Conservation (phyloP, 2,113 vertebrate genomes). For the Cinclus cinclus region DNA sequence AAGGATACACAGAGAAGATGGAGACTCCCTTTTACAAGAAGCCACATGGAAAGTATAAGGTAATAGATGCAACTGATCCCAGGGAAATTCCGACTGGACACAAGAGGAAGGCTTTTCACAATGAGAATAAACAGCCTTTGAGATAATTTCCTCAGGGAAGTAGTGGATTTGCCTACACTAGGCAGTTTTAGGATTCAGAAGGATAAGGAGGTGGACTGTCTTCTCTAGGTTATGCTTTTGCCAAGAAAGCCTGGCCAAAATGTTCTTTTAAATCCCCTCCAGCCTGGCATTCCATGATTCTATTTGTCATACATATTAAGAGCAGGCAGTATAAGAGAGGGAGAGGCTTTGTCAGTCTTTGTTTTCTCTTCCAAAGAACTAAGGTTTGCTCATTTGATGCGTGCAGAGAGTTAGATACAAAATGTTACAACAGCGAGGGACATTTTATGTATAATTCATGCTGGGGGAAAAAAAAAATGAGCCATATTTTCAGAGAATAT, state of each 20-base stretch:
- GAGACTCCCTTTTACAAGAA: not conserved
- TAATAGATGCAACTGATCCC: accelerated
- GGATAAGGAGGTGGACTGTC: not conserved
- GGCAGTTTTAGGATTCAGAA: not conserved
- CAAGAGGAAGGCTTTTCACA: not conserved
- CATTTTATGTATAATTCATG: not conserved
- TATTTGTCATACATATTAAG: not conserved
- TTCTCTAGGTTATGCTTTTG: not conserved
- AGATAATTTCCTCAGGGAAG: not conserved
- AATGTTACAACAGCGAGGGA: not conserved
- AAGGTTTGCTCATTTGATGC: not conserved
- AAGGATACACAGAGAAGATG: not conserved
- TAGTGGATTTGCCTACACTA: not conserved
- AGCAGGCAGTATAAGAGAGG: not conserved
- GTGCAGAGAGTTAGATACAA: not conserved
- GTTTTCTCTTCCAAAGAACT: not conserved
- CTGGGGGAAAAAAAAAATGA: not conserved
- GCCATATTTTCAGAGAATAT: not conserved
- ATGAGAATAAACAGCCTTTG: not conserved
- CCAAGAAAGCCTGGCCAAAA: not conserved
- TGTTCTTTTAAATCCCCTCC: not conserved
- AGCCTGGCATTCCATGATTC: not conserved
- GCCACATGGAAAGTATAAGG: not conserved
- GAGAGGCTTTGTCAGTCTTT: accelerated
- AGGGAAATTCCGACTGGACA: not conserved